Conservation (phyloP, 2,888 invertebrate genomes). For the Celastrina argiolus region DNA sequence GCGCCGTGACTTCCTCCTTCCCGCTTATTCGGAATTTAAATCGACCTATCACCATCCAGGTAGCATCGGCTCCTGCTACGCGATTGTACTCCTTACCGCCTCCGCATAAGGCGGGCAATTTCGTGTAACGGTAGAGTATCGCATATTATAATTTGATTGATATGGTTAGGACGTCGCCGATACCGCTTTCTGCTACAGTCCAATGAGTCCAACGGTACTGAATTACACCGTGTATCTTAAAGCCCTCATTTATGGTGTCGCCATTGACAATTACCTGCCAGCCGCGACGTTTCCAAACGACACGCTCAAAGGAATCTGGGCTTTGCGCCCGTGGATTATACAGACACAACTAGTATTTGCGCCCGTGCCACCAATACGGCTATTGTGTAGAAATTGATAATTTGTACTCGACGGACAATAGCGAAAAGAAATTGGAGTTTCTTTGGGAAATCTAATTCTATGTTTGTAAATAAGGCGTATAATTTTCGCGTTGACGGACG, state of each 20-base stretch:
- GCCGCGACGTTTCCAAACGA: slow-evolving; percentile 35
- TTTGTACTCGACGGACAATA: slow-evolving; percentile 49
- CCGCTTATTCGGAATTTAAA: slow-evolving; percentile 76
- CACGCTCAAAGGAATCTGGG: slow-evolving; percentile 33
- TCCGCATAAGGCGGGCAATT: slow-evolving; percentile 41
- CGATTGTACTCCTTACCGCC: slow-evolving; percentile 47
- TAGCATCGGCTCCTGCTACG: slow-evolving; percentile 39
- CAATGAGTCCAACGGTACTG: slow-evolving; percentile 70
- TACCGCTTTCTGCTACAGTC: slow-evolving; percentile 72
- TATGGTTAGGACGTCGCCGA: slow-evolving; percentile 65
- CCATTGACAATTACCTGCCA: slow-evolving; percentile 58
- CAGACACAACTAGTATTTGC: slow-evolving; percentile 14
- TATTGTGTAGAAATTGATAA: slow-evolving; percentile 63
- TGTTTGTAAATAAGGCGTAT: slow-evolving; percentile 29
- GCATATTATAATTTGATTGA: slow-evolving; percentile 73
- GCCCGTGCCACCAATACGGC: slow-evolving; percentile 35
- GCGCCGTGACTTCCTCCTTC: slow-evolving; percentile 75
- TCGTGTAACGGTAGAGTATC: slow-evolving; percentile 38
- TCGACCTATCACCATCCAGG: slow-evolving; percentile 66
- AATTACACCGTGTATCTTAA: slow-evolving; percentile 68
- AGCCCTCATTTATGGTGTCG: slow-evolving; percentile 67
- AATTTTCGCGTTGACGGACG: slow-evolving; percentile 30
- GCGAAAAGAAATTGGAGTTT: slow-evolving; percentile 40
- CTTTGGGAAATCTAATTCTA: slow-evolving; percentile 55
- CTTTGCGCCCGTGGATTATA: slow-evolving; percentile 30